Percentiles rank a stretch among this genome's conserved stretches.
These are phyloP conservation scores for Cheilosia vulpina DNA, from an alignment of 2,888 invertebrate genomes.

Conservation along the genomic window DNA sequence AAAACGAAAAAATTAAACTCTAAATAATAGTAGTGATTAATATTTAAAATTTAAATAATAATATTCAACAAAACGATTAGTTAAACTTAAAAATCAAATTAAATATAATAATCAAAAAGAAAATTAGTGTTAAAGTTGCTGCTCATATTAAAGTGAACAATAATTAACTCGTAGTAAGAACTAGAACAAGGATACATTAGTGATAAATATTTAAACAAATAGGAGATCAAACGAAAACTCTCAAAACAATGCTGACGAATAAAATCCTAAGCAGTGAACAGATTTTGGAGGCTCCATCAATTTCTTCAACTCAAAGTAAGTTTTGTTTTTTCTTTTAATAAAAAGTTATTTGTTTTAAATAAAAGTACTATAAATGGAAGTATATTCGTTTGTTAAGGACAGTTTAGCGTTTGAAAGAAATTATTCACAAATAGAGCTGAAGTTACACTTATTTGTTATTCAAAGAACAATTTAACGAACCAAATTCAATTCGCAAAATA, in stretches of 20 bases:
- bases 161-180: conserved; percentile 29
- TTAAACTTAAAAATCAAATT: conserved; percentile 35
- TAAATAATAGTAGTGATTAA: conserved; percentile 56
- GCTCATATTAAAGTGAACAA: conserved; percentile 44
- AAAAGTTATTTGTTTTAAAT: neutral
- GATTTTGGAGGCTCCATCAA: conserved; percentile 62
- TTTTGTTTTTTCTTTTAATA: conserved; percentile 3
- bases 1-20: conserved; percentile 8
- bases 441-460: too few species aligned
- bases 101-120: conserved; percentile 14
- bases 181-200: conserved; percentile 52
- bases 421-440: too few species aligned
- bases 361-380: neutral
- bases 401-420: too few species aligned
- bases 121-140: conserved; percentile 66
- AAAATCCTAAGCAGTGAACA: conserved; percentile 47
- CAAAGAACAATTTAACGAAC: too few species aligned
- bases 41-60: conserved; percentile 24
- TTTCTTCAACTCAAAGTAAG: conserved; percentile 61
- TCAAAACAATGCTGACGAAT: conserved; percentile 57
- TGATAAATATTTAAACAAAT: conserved; percentile 31
- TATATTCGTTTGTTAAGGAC: neutral
- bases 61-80: conserved; percentile 31
- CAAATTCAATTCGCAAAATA: too few species aligned
- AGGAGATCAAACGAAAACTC: conserved; percentile 32